Conservation (phyloP, 2,888 invertebrate species). For the Ophioninae sp. region DNA sequence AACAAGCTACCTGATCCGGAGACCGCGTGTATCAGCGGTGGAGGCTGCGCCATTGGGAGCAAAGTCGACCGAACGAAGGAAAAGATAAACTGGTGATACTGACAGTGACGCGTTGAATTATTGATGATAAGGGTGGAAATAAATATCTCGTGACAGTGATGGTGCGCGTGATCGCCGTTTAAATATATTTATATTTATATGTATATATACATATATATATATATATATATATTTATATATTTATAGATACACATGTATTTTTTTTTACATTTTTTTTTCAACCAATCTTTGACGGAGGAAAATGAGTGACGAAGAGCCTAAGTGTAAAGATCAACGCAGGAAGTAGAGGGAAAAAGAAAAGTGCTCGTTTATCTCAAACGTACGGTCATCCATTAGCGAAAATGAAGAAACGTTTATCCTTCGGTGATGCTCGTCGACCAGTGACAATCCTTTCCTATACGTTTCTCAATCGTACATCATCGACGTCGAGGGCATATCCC, state of each 20-base stretch:
- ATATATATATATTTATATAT: too few relatives aligned
- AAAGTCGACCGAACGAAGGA: background rate
- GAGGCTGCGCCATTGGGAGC: background rate
- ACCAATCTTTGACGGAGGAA: conserved; percentile 2
- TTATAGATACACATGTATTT: background rate
- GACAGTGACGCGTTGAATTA: conserved; percentile 23
- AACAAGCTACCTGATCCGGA: background rate
- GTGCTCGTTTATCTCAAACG: conserved; percentile 15
- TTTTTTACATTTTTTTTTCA: conserved; percentile 14
- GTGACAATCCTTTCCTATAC: conserved; percentile 6
- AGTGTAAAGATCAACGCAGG: too few relatives aligned
- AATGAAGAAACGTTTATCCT: conserved; percentile 31
- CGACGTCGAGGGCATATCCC: background rate
- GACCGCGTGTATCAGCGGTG: background rate
- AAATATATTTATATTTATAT: too few relatives aligned
- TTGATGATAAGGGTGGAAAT: conserved; percentile 9
- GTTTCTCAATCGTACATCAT: conserved; percentile 8
- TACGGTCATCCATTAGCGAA: conserved; percentile 31
- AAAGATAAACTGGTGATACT: conserved; percentile 2
- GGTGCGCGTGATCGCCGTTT: conserved; percentile 36
- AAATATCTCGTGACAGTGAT: conserved; percentile 23
- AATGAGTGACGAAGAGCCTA: background rate
- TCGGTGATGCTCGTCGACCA: conserved; percentile 21
- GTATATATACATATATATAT: too few relatives aligned
- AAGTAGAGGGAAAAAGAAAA: conserved; percentile 8